These are phyloP conservation scores for Falco concolor DNA, from an alignment of 2,797 vertebrate species.

Conservation along the genomic window DNA sequence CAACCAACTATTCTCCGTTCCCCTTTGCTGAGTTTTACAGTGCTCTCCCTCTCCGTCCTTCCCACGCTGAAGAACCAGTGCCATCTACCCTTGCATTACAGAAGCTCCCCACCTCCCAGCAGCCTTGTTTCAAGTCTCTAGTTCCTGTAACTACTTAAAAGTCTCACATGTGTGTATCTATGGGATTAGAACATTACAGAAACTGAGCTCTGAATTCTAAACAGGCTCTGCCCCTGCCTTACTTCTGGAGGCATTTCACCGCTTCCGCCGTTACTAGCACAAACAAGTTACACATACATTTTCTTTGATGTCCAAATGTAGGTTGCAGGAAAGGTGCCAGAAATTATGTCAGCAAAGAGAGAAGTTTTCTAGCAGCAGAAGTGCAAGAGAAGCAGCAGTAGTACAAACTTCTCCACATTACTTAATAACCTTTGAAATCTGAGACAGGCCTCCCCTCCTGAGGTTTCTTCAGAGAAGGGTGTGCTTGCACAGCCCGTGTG, in stretches of 20 bases:
- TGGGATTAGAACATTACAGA: not conserved
- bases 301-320: not conserved
- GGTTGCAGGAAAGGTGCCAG: constrained; percentile 9
- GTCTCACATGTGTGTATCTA: not conserved
- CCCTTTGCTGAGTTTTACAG: not conserved
- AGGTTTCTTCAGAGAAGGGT: not conserved
- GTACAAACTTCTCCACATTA: not conserved
- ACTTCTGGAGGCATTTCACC: not conserved
- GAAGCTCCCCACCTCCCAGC: not conserved
- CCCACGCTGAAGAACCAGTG: not conserved
- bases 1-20: not conserved
- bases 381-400: not conserved
- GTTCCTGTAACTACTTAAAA: not conserved
- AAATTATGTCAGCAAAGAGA: not conserved
- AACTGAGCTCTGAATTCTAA: not conserved
- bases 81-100: not conserved
- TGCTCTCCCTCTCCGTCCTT: no score
- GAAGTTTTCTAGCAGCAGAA: not conserved
- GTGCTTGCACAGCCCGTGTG: fast-evolving
- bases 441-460: not conserved
- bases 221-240: not conserved
- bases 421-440: not conserved
- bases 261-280: not conserved
- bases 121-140: not conserved
- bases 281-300: not conserved